Base-by-base conservation (phyloP, 2,113 vertebrate genomes). In the Pitta sordida region DNA sequence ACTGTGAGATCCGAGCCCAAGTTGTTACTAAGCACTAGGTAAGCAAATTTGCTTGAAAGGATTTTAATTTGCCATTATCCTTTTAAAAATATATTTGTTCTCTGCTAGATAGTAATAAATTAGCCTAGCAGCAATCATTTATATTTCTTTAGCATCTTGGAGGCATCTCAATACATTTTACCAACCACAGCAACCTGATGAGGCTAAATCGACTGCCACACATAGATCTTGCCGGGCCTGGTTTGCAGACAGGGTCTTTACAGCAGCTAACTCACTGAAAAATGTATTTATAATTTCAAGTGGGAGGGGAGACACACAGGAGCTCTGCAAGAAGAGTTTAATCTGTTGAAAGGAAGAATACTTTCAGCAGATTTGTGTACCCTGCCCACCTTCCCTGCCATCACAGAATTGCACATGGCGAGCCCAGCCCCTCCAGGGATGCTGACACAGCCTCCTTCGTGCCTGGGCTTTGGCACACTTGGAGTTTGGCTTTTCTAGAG, bases 21-120 rank as follows among this genome's bases (percentile, higher is more conserved):
- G 68, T 44, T 86, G 46, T 85, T 88, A 67, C 87, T 63, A 77
- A 90, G 37, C 13, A 90, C 56, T 68, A 78, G 34, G 53, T 59
- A 95, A 88, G 82, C 51, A 91, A 91, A 91, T 95, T 91, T 93
- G n/a, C 93, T 86, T 93, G 71, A 88, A 4, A 94, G 63, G 78
- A 83, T 88, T 93, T 95, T 83, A 91, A 94, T 95, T 93, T 86
- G 46, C 67, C 43, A 69, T 83, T 85, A 77, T 71, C 39, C 78
- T 43, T 90, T 93, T 88, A 89, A 94, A 95, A 94, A 86, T 80
- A 10, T 83, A 83, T 91, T 92, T 94, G 51, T 90, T 76, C 81
- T 74, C 84, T 46, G 63, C 55, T 92, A 94, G 94, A 94, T 80
- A 80, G 79, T 63, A 89, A 93, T 83, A 92, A 93, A 92, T 89